These are phyloP conservation scores for Macropodus opercularis DNA, from an alignment of 2,797 vertebrate genomes.

Conservation along the genomic window DNA sequence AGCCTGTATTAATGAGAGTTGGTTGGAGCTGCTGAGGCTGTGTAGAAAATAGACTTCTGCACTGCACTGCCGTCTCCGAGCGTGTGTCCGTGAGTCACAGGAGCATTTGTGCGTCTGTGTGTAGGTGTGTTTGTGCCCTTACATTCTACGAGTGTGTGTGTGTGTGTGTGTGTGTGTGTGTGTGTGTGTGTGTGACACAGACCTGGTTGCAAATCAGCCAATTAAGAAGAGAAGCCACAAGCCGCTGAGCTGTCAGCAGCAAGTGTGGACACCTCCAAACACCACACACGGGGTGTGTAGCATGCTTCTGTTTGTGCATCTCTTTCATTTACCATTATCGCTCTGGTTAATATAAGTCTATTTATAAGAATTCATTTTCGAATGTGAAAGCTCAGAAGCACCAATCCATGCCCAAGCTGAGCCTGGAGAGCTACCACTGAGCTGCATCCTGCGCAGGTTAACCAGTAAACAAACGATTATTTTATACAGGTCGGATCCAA, in stretches of 20 bases:
- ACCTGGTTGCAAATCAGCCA: constrained; percentile 64
- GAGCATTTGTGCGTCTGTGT: constrained; percentile 13
- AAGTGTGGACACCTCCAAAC: constrained; percentile 10
- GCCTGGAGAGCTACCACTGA: constrained; percentile 1
- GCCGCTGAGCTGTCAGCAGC: constrained; percentile 28
- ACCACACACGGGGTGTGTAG: too few relatives aligned
- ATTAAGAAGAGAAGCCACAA: constrained; percentile 58
- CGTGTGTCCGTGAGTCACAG: constrained; percentile 1
- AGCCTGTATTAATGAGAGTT: constrained; percentile 65
- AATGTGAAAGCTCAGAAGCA: too few relatives aligned
- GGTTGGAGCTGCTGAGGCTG: constrained; percentile 38
- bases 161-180: neutral
- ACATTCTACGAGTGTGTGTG: neutral
- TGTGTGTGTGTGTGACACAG: constrained; percentile 3
- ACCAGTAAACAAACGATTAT: too few relatives aligned
- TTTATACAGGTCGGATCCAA: too few relatives aligned
- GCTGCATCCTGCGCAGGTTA: too few relatives aligned
- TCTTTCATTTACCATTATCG: too few relatives aligned
- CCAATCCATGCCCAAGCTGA: too few relatives aligned
- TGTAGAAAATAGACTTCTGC: constrained; percentile 14
- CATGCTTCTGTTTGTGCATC: too few relatives aligned
- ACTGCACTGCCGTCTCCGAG: neutral
- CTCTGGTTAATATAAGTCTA: too few relatives aligned
- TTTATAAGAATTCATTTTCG: too few relatives aligned
- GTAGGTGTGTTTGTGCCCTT: neutral